Percentiles rank a stretch among this genome's conserved stretches.
phyloP scores from a whole-genome alignment of 2,888 invertebrate genomes.

The Antitype chi region DNA sequence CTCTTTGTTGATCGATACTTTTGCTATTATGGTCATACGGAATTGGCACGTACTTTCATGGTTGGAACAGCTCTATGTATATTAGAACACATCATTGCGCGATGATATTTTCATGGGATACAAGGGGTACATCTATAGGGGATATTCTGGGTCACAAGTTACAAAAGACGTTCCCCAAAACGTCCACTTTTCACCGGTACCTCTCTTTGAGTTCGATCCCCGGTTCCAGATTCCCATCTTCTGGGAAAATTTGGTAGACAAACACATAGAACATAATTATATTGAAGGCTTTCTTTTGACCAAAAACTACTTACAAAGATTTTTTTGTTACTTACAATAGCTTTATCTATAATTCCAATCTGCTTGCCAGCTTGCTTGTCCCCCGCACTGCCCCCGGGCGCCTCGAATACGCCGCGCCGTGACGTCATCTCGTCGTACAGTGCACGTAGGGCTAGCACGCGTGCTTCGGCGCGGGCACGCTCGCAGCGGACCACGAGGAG shows the following conservation, averaged over 20 bases:
- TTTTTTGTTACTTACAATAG: constrained; percentile 75
- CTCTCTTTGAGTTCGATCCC: not conserved
- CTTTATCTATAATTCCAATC: constrained; percentile 73
- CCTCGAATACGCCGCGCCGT: constrained; percentile 70
- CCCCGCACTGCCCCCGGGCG: not conserved
- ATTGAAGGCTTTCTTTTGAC: not conserved
- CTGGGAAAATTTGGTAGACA: not conserved
- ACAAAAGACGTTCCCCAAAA: not conserved
- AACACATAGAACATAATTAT: not conserved
- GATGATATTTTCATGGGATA: not conserved
- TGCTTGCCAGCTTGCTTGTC: constrained; percentile 46
- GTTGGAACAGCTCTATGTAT: not conserved
- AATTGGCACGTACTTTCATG: not conserved
- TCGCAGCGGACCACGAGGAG: constrained; percentile 79
- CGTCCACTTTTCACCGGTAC: not conserved
- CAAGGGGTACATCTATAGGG: too few species aligned
- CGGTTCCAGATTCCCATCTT: not conserved
- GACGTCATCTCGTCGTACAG: constrained; percentile 69
- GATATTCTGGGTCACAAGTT: too few species aligned
- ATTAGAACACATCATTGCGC: not conserved
- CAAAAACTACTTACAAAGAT: too few species aligned
- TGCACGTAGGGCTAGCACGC: constrained; percentile 68
- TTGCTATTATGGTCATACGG: not conserved
- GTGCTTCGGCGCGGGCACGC: constrained; percentile 71
- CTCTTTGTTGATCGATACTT: not conserved